Evolutionary conservation across 2,797 vertebrate genomes (phyloP).

Genomic region (Bradypodion ventrale): DNA sequence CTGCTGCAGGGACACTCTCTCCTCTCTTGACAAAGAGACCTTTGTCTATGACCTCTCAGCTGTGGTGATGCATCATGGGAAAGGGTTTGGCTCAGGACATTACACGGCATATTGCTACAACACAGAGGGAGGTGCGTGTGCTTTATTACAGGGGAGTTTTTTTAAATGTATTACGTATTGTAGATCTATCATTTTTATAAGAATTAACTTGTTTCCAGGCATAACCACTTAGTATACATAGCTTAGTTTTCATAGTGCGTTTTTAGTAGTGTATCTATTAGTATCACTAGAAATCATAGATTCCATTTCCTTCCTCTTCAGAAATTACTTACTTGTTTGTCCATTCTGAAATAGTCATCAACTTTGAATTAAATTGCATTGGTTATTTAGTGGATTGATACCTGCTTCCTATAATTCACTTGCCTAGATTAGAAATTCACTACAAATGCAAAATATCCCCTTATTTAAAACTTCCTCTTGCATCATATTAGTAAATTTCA

Average conservation of each 20-base stretch:
- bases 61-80: constrained; percentile 99
- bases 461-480: constrained; percentile 35
- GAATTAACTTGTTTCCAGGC: constrained; percentile 19
- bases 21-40: constrained; percentile 87
- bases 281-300: constrained; percentile 4
- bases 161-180: not conserved
- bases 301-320: constrained; percentile 16
- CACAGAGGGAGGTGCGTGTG: constrained; percentile 95
- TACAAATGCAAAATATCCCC: constrained; percentile 37
- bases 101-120: constrained; percentile 99
- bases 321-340: constrained; percentile 41
- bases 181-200: constrained; percentile 1
- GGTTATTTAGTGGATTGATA: constrained; percentile 34
- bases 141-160: constrained; percentile 57
- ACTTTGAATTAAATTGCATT: not conserved
- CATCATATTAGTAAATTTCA: constrained; percentile 15
- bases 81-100: constrained; percentile 99
- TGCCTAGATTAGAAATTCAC: constrained; percentile 51
- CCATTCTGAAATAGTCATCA: constrained; percentile 32
- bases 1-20: constrained; percentile 91
- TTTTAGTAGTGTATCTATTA: not conserved
- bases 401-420: constrained; percentile 48
- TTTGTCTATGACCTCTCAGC: constrained; percentile 98
- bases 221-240: not conserved
- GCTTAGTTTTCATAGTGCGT: no score